These are phyloP conservation scores for Zootermopsis nevadensis DNA, from an alignment of 2,888 invertebrate species.

Conservation along the genomic window DNA sequence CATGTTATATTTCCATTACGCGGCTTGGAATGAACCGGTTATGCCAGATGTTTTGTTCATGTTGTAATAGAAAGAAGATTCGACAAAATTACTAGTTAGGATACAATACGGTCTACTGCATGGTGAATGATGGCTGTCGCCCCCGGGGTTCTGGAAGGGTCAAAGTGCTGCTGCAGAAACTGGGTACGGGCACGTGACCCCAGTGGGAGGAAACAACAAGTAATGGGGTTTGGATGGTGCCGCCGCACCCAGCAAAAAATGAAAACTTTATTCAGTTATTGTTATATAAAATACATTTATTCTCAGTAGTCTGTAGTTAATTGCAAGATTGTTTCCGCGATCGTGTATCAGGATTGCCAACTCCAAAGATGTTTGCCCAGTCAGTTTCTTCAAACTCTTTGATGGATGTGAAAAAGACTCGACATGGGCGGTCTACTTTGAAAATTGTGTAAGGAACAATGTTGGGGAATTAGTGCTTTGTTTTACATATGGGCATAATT, in stretches of 20 bases:
- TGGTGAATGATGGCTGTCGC: conserved; percentile 23
- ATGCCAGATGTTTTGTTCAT: not conserved
- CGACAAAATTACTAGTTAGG: conserved; percentile 26
- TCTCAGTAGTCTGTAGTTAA: not conserved
- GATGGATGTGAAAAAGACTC: no score
- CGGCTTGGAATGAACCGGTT: conserved; percentile 10
- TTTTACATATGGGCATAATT: no score
- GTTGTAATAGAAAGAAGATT: not conserved
- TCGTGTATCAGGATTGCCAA: not conserved
- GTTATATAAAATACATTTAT: not conserved
- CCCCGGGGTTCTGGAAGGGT: conserved; percentile 1
- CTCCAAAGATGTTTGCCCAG: not conserved
- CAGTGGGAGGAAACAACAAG: not conserved
- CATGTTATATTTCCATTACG: not conserved
- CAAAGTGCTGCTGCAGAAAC: not conserved
- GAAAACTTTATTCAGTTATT: not conserved
- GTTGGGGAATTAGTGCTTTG: no score
- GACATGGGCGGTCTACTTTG: no score
- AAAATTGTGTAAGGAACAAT: no score
- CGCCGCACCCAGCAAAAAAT: not conserved
- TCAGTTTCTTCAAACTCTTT: no score
- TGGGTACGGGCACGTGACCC: not conserved
- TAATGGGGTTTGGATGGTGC: not conserved
- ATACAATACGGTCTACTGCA: not conserved
- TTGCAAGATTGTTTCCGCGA: not conserved